phyloP scores from a whole-genome alignment of 2,888 invertebrate species.

The Molanna angustata region DNA sequence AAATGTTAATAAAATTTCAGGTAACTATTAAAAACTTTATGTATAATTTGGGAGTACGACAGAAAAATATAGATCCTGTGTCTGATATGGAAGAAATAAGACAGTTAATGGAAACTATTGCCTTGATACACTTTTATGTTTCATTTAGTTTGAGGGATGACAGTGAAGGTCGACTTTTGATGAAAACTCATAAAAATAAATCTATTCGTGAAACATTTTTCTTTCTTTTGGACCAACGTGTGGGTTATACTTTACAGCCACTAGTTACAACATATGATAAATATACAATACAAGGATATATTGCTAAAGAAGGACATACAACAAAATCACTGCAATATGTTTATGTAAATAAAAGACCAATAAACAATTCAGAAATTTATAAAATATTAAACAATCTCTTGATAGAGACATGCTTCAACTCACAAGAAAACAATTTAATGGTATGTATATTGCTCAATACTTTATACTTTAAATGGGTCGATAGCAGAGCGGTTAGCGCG shows the following conservation, averaged over 20 bases:
- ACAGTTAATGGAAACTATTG: slow-evolving; percentile 57
- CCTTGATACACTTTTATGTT: slow-evolving; percentile 62
- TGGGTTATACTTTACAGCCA: slow-evolving; percentile 40
- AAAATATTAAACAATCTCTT: not conserved
- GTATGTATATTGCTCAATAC: too few species aligned
- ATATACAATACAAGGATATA: slow-evolving; percentile 56
- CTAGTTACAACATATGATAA: slow-evolving; percentile 43
- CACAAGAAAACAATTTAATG: too few species aligned
- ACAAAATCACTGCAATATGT: slow-evolving; percentile 58
- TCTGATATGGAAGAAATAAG: slow-evolving; percentile 61
- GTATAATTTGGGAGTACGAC: slow-evolving; percentile 60
- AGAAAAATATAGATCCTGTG: slow-evolving; percentile 50
- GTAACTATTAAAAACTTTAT: slow-evolving; percentile 65
- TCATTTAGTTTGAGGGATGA: slow-evolving; percentile 71
- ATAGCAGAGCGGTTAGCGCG: too few species aligned
- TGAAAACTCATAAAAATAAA: slow-evolving; percentile 58
- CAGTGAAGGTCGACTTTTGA: slow-evolving; percentile 53
- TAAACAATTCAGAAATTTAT: slow-evolving; percentile 47
- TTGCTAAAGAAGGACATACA: slow-evolving; percentile 49
- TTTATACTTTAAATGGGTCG: too few species aligned
- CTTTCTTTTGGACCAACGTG: slow-evolving; percentile 43
- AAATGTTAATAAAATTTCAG: slow-evolving; percentile 37
- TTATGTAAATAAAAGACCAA: slow-evolving; percentile 62
- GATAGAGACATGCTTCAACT: not conserved
- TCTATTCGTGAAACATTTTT: slow-evolving; percentile 54